Evolutionary conservation across 2,888 invertebrate genomes (phyloP).

Genomic region (Cheilosia pagana): DNA sequence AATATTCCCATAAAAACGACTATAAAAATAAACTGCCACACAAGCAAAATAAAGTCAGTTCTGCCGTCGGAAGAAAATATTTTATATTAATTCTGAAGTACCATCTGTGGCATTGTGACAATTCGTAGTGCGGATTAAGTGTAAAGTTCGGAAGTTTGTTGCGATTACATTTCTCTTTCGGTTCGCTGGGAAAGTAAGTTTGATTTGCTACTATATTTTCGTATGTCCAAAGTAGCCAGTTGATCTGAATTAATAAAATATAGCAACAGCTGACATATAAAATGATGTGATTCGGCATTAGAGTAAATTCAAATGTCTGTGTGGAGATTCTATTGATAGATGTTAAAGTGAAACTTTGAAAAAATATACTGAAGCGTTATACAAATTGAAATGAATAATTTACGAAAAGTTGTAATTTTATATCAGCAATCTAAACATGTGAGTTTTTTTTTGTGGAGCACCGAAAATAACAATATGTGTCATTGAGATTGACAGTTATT

Average conservation of each 20-base stretch:
- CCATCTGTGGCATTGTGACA: slow-evolving; percentile 33
- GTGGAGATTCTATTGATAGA: too few species aligned
- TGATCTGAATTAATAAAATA: too few species aligned
- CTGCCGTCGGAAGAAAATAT: slow-evolving; percentile 47
- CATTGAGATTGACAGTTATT: too few species aligned
- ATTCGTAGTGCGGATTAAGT: slow-evolving; percentile 14
- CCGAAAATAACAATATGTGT: too few species aligned
- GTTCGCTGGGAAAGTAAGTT: background rate
- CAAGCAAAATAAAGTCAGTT: slow-evolving; percentile 38
- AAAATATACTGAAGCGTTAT: too few species aligned
- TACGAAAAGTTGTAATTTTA: slow-evolving; percentile 9
- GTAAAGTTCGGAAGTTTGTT: background rate
- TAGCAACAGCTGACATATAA: too few species aligned
- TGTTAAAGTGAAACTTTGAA: too few species aligned
- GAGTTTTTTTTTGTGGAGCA: background rate
- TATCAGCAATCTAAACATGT: slow-evolving; percentile 31
- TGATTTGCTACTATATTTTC: background rate
- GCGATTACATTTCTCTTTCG: background rate
- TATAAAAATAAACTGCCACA: slow-evolving; percentile 37
- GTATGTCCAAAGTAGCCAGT: background rate
- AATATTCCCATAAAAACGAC: slow-evolving; percentile 50
- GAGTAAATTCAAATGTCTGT: too few species aligned
- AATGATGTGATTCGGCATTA: too few species aligned
- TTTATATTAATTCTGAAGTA: slow-evolving; percentile 23
- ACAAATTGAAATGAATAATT: slow-evolving; percentile 31